Percentiles rank a stretch among this genome's conserved stretches.
phyloP scores from a whole-genome alignment of 92 coral and sea anemone species.

The Galaxea fascicularis region DNA sequence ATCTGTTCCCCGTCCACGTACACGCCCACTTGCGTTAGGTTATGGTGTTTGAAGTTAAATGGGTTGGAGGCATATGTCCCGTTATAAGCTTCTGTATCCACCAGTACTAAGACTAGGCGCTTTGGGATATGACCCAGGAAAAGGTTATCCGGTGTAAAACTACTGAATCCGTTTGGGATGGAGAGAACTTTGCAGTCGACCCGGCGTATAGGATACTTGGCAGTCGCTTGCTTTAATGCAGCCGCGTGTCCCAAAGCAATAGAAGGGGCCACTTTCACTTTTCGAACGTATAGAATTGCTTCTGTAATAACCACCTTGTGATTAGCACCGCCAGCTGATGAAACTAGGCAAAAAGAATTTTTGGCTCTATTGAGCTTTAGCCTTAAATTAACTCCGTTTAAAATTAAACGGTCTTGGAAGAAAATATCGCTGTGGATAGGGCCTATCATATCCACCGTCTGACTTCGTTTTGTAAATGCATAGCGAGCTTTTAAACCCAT shows the following conservation, averaged over 20 bases:
- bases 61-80: slow-evolving; percentile 57
- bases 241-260: slow-evolving; percentile 36
- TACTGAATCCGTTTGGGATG: no score
- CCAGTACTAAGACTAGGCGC: slow-evolving; percentile 52
- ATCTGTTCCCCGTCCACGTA: no score
- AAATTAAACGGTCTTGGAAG: slow-evolving; percentile 53
- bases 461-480: slow-evolving; percentile 36
- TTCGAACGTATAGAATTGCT: slow-evolving; percentile 9
- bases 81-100: slow-evolving; percentile 56
- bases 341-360: slow-evolving; percentile 64
- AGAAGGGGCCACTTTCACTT: slow-evolving; percentile 42
- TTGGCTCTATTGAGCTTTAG: slow-evolving; percentile 70
- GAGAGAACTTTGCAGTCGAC: no score
- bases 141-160: no score
- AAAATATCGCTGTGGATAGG: slow-evolving; percentile 58
- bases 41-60: slow-evolving; percentile 55
- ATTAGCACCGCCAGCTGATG: slow-evolving; percentile 54
- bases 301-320: no score
- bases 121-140: slow-evolving; percentile 55
- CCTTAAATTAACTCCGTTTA: slow-evolving; percentile 62
- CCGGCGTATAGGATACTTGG: no score
- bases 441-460: no score
- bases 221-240: slow-evolving; percentile 47
- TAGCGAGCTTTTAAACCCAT: slow-evolving; percentile 42
- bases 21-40: no score